Percentiles rank a stretch among this genome's conserved stretches.
phyloP scores from a whole-genome alignment of 2,113 vertebrate species.

The Bolborhynchus lineola region DNA sequence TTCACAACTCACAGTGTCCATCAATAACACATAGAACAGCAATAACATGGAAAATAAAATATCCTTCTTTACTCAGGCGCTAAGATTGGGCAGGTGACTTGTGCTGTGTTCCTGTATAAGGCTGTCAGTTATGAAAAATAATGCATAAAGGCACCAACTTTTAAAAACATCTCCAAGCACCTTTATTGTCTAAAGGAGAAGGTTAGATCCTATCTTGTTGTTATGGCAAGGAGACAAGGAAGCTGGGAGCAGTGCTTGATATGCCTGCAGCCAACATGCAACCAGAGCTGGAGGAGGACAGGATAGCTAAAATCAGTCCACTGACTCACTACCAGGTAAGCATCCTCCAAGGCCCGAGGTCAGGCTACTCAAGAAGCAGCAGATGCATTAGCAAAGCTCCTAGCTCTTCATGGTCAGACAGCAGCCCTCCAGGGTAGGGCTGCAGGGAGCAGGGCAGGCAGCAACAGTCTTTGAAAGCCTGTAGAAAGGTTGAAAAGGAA shows the following conservation, averaged over 20 bases:
- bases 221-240: neutral
- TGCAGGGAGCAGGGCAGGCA: neutral
- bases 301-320: neutral
- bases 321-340: neutral
- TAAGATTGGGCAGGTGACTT: neutral
- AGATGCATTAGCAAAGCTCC: neutral
- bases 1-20: neutral
- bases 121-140: neutral
- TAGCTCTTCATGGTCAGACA: neutral
- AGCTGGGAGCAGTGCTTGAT: neutral
- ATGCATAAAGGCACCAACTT: neutral
- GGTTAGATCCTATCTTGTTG: neutral
- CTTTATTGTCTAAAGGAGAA: neutral
- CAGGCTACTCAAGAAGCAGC: neutral
- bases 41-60: neutral
- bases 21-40: neutral
- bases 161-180: neutral
- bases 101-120: neutral
- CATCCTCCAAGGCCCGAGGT: neutral
- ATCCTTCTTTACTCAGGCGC: neutral
- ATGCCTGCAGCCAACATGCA: neutral
- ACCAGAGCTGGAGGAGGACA: neutral
- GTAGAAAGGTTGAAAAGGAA: neutral
- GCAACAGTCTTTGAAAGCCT: neutral
- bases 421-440: neutral